Base-by-base conservation (phyloP, 2,113 vertebrate genomes). In the Empidonax traillii region DNA sequence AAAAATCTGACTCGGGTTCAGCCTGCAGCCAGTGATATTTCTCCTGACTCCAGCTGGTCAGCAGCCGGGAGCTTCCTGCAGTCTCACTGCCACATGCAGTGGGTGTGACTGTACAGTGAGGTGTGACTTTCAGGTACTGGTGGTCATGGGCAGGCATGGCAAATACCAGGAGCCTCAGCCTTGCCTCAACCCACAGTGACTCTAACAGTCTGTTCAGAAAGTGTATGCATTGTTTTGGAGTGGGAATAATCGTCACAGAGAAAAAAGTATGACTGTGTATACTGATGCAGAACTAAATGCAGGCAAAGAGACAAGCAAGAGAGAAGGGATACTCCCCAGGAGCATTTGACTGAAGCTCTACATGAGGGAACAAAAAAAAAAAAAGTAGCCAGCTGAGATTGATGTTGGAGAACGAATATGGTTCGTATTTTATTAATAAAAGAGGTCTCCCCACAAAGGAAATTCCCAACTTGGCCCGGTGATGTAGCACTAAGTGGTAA, bases 341-440 rank as follows among this genome's bases (percentile, higher is more conserved):
- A 88, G 85, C 56, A 61, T 81, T 95, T 1, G 3, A 30, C 52
- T 84, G 31, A 44, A 95, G 10, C 49, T 85, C 72, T 78, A 20
- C 39, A 71, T 43, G 87, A 43, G 47, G 82, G 41, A 65, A 93
- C 24, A 8, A 86, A 88, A 72, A 93, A 88, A 72, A 93, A 35
- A 25, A 84, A 94, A 92, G 90, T 72, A 92, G 20, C 24, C 61
- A 85, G 35, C 55, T 84, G 88, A 95, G 76, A 61, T 46, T 71
- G 88, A 81, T 89, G 76, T 58, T 87, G 66, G 56, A 90, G 79
- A 93, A 71, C 1, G 35, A 93, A 95, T 56, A 43, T 65, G 44
- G 85, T 90, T 89, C 1, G 0, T 68, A 84, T 96, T 95, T 96
- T 96, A 92, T 89, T 94, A 97, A 93, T 90, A 90, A 94, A 90